Percentiles rank a stretch among this genome's conserved stretches.
Conservation (phyloP, 2,113 vertebrate genomes). For the Oreochromis niloticus region DNA sequence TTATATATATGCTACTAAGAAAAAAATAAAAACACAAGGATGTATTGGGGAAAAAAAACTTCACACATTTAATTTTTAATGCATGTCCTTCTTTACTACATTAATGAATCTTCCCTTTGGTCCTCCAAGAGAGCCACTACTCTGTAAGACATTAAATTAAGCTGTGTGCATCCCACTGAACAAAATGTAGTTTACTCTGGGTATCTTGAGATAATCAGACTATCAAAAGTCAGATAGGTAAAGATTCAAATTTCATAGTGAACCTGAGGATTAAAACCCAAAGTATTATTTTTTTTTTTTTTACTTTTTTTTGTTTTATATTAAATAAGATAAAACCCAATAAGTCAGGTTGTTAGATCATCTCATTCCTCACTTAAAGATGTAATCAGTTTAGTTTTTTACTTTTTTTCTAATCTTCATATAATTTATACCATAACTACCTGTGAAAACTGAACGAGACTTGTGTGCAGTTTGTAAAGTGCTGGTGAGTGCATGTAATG, state of each 20-base stretch:
- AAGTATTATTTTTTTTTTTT: too few species aligned
- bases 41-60: background rate
- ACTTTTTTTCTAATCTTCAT: background rate
- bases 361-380: background rate
- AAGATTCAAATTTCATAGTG: background rate
- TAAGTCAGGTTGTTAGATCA: accelerated
- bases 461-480: background rate
- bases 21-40: background rate
- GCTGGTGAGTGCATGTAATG: background rate
- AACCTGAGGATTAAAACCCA: background rate
- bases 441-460: background rate
- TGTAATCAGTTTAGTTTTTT: background rate
- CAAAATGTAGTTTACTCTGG: background rate
- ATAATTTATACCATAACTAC: background rate
- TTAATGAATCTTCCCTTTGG: background rate
- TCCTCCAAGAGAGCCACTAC: background rate
- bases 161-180: background rate
- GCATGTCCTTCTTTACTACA: background rate
- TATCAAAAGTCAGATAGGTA: background rate
- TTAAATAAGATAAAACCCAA: background rate
- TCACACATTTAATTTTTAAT: background rate
- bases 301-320: background rate
- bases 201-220: background rate
- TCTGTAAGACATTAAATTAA: background rate
- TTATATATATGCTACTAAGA: accelerated